Evolutionary conservation across 92 coral and sea anemone species (phyloP), one percentile per base, ranked within the genome.

Genomic region (Actinostola sp.): DNA sequence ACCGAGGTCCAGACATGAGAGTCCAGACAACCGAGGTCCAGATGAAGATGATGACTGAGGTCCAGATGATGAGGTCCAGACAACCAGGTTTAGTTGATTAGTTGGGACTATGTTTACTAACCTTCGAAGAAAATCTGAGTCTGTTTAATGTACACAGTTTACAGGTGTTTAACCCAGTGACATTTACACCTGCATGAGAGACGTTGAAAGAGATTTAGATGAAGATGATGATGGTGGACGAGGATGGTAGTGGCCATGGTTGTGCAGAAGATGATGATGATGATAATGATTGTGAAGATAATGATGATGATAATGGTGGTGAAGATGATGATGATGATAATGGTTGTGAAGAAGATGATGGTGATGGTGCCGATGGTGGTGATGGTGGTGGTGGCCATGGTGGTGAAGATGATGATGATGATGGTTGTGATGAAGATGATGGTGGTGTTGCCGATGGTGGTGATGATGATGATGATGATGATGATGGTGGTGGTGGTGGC

Each of bases 51-150:
- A n/a, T n/a, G n/a, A n/a, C n/a, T n/a, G n/a, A 48, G 3, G 16
- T 13, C 54, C 13, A 48, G n/a, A 14, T 13, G 19, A 48, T 13
- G 54, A 8, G 14, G 16, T 13, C 54, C 13, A 48, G n/a, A 14
- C 13, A 48, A 48, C 13, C 19, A 8, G 14, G 45, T 39, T 39
- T 39, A 39, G 7, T 7, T 39, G 45, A 39, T 7, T 7, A 14
- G 7, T 39, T 39, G 14, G 7, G 45, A 39, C 45, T 39, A 39
- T 39, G 45, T 39, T 39, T 14, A 39, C 49, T 42, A 63, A 90
- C 97, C 97, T 90, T 76, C 2, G 92, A 53, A 11, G 41, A 61
- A 39, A 88, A 41, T 79, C 81, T 80, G 11, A 90, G 72, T 53
- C 83, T 80, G 68, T 80, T 84, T 48, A 88, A 67, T 34, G 56